Conservation (phyloP, 2,113 vertebrate genomes). For the Melanocharis versteri region DNA sequence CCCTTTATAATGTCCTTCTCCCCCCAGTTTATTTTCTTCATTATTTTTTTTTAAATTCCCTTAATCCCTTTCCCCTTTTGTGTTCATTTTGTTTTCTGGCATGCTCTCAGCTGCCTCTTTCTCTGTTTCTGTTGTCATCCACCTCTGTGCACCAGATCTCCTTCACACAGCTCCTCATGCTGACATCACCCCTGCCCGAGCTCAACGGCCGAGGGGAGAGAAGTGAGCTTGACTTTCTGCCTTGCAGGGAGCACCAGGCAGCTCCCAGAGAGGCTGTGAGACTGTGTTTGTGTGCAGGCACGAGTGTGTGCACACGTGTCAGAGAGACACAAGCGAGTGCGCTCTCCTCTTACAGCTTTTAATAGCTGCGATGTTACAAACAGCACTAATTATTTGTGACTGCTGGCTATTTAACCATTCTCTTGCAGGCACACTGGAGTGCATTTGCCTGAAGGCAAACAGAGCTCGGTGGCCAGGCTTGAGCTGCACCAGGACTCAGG, state of each 20-base stretch:
- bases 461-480: not conserved
- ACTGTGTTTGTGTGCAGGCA: not conserved
- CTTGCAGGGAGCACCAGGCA: not conserved
- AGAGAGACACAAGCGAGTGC: accelerated
- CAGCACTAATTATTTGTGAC: not conserved
- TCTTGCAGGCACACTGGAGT: not conserved
- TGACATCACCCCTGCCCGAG: not conserved
- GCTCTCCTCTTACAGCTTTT: not conserved
- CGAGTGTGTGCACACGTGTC: accelerated
- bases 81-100: not conserved
- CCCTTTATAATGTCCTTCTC: not conserved
- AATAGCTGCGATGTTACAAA: not conserved
- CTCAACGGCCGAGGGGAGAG: not conserved
- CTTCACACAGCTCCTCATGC: not conserved
- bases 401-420: not conserved
- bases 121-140: not conserved
- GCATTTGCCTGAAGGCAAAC: not conserved
- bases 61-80: not conserved
- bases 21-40: not conserved
- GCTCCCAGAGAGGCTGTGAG: not conserved
- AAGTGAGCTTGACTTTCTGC: not conserved
- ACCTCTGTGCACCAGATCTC: not conserved
- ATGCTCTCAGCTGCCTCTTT: not conserved
- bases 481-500: not conserved
- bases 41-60: not conserved